These are phyloP conservation scores for Iguana delicatissima DNA, from an alignment of 2,797 vertebrate species.

Conservation along the genomic window DNA sequence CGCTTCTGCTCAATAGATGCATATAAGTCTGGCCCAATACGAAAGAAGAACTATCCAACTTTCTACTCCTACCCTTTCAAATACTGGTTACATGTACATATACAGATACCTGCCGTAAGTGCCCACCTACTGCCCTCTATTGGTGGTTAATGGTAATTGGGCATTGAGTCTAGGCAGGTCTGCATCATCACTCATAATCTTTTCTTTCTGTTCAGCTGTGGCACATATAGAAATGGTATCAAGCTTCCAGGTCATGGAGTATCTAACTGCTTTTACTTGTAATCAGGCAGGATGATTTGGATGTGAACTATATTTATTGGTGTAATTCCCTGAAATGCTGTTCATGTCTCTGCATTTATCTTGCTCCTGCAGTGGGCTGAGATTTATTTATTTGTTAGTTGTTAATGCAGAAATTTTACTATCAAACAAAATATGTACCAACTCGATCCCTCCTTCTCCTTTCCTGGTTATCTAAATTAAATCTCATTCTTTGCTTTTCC, in stretches of 20 bases:
- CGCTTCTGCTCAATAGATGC: neutral
- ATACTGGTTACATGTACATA: too few relatives aligned
- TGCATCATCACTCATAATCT: neutral
- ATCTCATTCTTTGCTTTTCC: conserved; percentile 58
- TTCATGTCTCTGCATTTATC: neutral
- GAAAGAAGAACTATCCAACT: too few relatives aligned
- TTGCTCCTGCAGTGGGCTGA: conserved; percentile 1
- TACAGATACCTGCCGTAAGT: neutral
- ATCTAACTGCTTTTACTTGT: conserved; percentile 12
- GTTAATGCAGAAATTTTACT: conserved; percentile 42
- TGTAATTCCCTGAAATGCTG: neutral
- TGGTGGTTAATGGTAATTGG: neutral
- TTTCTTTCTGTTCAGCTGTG: neutral
- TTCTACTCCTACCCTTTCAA: neutral
- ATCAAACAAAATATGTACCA: conserved; percentile 50
- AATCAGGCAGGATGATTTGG: neutral
- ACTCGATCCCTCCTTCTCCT: conserved; percentile 29
- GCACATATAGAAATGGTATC: neutral
- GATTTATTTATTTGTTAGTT: conserved; percentile 35
- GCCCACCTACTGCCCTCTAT: too few relatives aligned
- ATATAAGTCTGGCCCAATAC: too few relatives aligned
- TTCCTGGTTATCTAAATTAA: conserved; percentile 71
- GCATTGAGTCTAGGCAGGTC: neutral
- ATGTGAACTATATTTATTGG: rapidly evolving
- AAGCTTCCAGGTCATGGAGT: neutral